These are phyloP conservation scores for Drosophila tropicalis DNA, from an alignment of 1,140 invertebrate species.

Conservation along the genomic window DNA sequence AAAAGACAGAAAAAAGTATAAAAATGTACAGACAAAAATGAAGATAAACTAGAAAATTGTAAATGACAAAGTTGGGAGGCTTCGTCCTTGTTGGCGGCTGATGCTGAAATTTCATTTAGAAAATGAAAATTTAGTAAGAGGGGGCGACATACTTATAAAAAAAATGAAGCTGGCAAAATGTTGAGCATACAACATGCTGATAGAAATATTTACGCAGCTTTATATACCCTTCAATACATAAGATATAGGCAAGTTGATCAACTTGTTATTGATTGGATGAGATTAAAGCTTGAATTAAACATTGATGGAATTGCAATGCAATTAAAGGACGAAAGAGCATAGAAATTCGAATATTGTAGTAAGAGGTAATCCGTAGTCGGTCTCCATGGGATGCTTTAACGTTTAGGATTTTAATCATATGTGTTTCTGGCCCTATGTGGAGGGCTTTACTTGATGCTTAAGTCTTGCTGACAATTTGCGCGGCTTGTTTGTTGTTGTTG, in stretches of 20 bases:
- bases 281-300: too few relatives aligned
- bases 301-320: too few relatives aligned
- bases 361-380: neutral
- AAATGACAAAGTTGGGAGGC: constrained; percentile 40
- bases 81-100: neutral
- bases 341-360: constrained; percentile 8
- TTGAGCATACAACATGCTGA: constrained; percentile 25
- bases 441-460: constrained; percentile 12
- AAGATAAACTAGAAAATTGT: constrained; percentile 66
- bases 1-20: constrained; percentile 30
- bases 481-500: constrained; percentile 29
- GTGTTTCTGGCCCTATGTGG: constrained; percentile 12
- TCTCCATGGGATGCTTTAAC: neutral
- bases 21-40: constrained; percentile 28
- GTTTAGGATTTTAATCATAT: constrained; percentile 62
- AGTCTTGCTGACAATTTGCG: constrained; percentile 55
- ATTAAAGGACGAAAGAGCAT: too few relatives aligned
- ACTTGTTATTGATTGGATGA: too few relatives aligned
- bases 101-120: constrained; percentile 68
- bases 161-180: constrained; percentile 39
- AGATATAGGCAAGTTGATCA: neutral
- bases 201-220: constrained; percentile 59
- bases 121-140: constrained; percentile 76
- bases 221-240: neutral
- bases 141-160: constrained; percentile 14